Evolutionary conservation across 1,140 invertebrate species (phyloP).

Genomic region (Tigriopus japonicus): DNA sequence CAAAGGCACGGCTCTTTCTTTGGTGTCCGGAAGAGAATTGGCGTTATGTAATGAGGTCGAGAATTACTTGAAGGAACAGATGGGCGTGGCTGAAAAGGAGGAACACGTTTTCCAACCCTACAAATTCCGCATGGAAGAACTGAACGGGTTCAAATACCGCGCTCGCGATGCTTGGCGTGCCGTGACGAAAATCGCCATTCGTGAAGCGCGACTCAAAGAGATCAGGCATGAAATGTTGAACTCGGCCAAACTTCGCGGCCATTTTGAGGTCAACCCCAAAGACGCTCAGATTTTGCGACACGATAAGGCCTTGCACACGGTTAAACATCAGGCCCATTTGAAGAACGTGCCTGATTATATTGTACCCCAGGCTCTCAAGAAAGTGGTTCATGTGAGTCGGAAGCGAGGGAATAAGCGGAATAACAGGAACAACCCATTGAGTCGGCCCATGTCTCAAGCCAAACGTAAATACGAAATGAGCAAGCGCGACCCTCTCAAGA

Average conservation of each 20-base stretch:
- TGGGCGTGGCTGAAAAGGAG: constrained; percentile 22
- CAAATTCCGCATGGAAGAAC: constrained; percentile 80
- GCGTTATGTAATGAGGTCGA: constrained; percentile 54
- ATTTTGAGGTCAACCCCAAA: constrained; percentile 83
- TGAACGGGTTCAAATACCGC: constrained; percentile 86
- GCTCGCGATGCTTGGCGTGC: constrained; percentile 82
- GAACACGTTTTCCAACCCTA: constrained; percentile 48
- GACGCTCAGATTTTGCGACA: constrained; percentile 74
- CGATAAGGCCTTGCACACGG: constrained; percentile 73
- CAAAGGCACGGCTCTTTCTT: constrained; percentile 81
- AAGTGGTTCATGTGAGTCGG: background rate
- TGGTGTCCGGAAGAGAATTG: constrained; percentile 65
- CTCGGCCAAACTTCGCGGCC: constrained; percentile 70
- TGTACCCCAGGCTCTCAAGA: constrained; percentile 45
- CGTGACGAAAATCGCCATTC: constrained; percentile 72
- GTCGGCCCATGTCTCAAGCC: constrained; percentile 1
- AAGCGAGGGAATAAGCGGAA: background rate
- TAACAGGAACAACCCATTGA: background rate
- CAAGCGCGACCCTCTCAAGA: too few species aligned
- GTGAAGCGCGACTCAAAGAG: constrained; percentile 83
- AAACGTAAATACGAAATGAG: constrained; percentile 1
- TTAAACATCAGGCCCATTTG: constrained; percentile 62
- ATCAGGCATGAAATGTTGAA: constrained; percentile 85
- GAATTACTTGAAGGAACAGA: constrained; percentile 41
- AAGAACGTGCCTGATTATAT: constrained; percentile 88